phyloP scores from a whole-genome alignment of 2,888 invertebrate genomes.

The Philhelius pedissequus region DNA sequence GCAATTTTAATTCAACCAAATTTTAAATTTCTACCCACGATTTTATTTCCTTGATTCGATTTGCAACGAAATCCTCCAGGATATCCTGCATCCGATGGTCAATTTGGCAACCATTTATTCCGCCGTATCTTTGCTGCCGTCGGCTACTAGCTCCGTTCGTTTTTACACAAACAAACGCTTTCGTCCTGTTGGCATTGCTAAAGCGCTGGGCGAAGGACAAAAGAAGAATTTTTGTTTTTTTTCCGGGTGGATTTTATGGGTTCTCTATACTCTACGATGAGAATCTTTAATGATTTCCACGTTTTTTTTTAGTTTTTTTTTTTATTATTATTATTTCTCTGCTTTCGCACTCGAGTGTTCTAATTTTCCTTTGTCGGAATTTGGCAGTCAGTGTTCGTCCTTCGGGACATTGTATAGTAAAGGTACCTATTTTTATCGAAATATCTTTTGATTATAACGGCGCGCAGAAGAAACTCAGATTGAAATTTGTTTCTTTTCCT shows the following conservation, averaged over 20 bases:
- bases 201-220: background rate
- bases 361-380: constrained; percentile 59
- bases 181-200: background rate
- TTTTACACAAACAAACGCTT: constrained; percentile 9
- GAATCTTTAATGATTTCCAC: constrained; percentile 64
- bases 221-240: background rate
- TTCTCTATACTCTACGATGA: constrained; percentile 46
- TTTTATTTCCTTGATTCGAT: constrained; percentile 65
- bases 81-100: constrained; percentile 69
- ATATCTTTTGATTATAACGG: constrained; percentile 47
- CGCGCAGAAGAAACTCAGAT: constrained; percentile 7
- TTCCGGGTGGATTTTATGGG: constrained; percentile 37
- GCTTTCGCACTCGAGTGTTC: constrained; percentile 45
- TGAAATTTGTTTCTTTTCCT: constrained; percentile 37
- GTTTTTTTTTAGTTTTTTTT: constrained; percentile 15
- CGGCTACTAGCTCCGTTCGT: background rate
- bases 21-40: constrained; percentile 66
- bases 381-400: constrained; percentile 31
- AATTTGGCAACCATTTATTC: constrained; percentile 68
- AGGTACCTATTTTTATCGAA: constrained; percentile 42
- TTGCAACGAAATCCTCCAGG: constrained; percentile 64
- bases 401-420: background rate
- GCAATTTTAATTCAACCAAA: constrained; percentile 67
- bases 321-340: background rate
- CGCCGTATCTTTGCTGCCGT: constrained; percentile 57